These are phyloP conservation scores for Gymnosoma rotundatum DNA, from an alignment of 2,888 invertebrate genomes.

Conservation along the genomic window DNA sequence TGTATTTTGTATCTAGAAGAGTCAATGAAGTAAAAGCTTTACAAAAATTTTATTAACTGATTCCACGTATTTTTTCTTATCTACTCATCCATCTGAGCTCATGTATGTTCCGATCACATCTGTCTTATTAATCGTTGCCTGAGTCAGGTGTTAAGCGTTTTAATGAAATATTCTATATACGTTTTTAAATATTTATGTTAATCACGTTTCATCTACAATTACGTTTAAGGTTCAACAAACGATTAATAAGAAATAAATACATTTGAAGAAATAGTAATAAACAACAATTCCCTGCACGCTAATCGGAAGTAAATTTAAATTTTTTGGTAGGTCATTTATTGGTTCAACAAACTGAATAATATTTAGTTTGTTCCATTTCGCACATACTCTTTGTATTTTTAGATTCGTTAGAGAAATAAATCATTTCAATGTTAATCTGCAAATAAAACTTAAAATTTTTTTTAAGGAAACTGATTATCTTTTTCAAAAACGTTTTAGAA, in stretches of 20 bases:
- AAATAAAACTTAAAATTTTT: too few species aligned
- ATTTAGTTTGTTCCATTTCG: too few species aligned
- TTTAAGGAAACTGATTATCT: too few species aligned
- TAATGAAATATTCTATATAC: conserved; percentile 11
- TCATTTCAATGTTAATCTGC: too few species aligned
- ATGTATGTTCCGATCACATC: conserved; percentile 11
- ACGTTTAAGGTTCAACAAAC: conserved; percentile 50
- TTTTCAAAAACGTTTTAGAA: too few species aligned
- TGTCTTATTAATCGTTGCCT: conserved; percentile 28
- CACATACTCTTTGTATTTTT: too few species aligned
- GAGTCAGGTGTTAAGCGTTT: conserved; percentile 35
- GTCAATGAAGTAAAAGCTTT: too few species aligned
- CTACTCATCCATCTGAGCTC: neutral
- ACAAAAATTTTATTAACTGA: too few species aligned
- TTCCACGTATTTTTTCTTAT: neutral
- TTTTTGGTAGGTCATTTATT: conserved; percentile 27
- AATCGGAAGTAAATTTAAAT: conserved; percentile 60
- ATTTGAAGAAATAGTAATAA: conserved; percentile 5
- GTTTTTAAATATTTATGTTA: conserved; percentile 7
- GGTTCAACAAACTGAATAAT: conserved; percentile 27
- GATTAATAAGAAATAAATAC: conserved; percentile 23
- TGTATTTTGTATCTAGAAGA: too few species aligned
- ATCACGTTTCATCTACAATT: conserved; percentile 47
- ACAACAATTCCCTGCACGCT: conserved; percentile 55
- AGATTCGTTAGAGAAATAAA: too few species aligned